Percentiles rank a stretch among this genome's conserved stretches.
These are phyloP conservation scores for Leptinotarsa haldemani DNA, from an alignment of 2,888 invertebrate species.

Conservation along the genomic window DNA sequence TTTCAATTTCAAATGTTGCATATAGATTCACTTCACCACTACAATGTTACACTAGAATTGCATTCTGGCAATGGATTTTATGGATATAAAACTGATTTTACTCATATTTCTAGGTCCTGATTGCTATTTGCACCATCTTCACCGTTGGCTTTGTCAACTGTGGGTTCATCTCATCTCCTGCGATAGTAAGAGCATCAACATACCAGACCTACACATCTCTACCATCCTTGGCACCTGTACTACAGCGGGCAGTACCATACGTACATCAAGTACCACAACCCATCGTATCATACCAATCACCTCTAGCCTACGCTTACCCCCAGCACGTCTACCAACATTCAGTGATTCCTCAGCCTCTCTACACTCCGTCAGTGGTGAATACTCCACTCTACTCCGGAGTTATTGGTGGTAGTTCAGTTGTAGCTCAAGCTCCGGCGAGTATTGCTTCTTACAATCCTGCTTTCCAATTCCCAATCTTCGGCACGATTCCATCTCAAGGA, in stretches of 20 bases:
- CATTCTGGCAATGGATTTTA: too few relatives aligned
- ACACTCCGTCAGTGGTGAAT: conserved; percentile 2
- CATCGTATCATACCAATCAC: conserved; percentile 3
- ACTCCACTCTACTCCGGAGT: conserved; percentile 4
- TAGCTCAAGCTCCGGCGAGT: conserved; percentile 46
- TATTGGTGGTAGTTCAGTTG: not conserved
- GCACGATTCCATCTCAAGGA: not conserved
- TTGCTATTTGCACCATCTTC: conserved; percentile 6
- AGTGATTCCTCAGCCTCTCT: not conserved
- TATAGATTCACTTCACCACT: too few relatives aligned
- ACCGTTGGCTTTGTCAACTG: conserved; percentile 4
- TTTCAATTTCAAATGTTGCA: too few relatives aligned
- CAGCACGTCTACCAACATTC: conserved; percentile 4
- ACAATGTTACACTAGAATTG: too few relatives aligned
- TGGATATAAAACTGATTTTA: too few relatives aligned
- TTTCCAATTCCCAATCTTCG: conserved; percentile 50
- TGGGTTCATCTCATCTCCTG: conserved; percentile 15
- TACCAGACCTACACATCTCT: not conserved
- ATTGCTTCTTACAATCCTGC: conserved; percentile 67
- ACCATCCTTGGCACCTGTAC: not conserved
- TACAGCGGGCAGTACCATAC: conserved; percentile 1
- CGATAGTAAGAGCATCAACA: not conserved
- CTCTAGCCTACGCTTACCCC: conserved; percentile 3
- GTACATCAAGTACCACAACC: not conserved
- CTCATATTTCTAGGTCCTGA: not conserved